Evolutionary conservation across 2,888 invertebrate genomes (phyloP).

Genomic region (Amblyteles armatorius): DNA sequence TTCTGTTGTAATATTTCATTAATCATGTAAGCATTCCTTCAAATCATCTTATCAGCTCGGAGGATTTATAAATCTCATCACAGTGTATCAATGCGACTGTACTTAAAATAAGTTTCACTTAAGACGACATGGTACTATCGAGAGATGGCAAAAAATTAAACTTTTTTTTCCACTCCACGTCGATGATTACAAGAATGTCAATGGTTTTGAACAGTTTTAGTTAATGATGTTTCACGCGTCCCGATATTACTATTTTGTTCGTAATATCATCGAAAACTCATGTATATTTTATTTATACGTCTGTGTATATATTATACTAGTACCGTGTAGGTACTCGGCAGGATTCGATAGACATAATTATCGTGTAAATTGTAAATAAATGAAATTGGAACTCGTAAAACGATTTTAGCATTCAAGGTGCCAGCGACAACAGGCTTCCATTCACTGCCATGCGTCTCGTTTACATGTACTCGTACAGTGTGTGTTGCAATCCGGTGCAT

Average conservation of each 20-base stretch:
- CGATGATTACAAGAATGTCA: not conserved
- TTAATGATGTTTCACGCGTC: not conserved
- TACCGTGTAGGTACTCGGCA: constrained; percentile 9
- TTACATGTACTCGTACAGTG: not conserved
- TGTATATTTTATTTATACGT: constrained; percentile 19
- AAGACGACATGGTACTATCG: not conserved
- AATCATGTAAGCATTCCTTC: not conserved
- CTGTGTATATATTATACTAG: constrained; percentile 1
- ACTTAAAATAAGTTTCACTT: constrained; percentile 39
- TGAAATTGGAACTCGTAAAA: constrained; percentile 29
- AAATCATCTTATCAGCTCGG: not conserved
- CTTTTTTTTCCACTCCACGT: not conserved
- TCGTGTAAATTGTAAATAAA: constrained; percentile 42
- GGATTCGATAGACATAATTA: constrained; percentile 4
- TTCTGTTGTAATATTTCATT: constrained; percentile 4
- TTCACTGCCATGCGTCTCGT: not conserved
- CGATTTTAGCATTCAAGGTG: constrained; percentile 12
- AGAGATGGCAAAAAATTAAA: not conserved
- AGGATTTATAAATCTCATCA: constrained; percentile 32
- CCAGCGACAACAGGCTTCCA: not conserved
- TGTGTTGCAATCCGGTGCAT: not conserved
- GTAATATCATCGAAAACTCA: constrained; percentile 3
- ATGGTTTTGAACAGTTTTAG: not conserved
- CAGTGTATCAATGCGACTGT: constrained; percentile 16
- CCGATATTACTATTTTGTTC: not conserved